These are phyloP conservation scores for Vidua chalybeata DNA, from an alignment of 2,113 vertebrate genomes.

Conservation along the genomic window DNA sequence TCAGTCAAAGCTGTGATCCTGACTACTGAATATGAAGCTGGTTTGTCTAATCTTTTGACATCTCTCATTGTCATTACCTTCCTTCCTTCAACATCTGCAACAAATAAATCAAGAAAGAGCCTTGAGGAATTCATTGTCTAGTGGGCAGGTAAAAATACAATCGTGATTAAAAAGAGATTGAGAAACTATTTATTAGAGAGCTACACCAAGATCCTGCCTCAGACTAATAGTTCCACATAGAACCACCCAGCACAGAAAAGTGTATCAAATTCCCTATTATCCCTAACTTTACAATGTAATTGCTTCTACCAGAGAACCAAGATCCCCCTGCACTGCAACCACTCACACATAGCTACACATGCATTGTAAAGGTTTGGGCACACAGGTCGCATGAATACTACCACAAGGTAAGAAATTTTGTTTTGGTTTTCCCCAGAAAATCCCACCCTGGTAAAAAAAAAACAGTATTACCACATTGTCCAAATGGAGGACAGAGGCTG, in stretches of 20 bases:
- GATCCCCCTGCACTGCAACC: background rate
- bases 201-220: background rate
- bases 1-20: background rate
- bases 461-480: background rate
- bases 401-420: background rate
- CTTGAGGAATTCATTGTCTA: background rate
- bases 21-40: background rate
- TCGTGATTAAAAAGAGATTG: background rate
- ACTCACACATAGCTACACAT: accelerated
- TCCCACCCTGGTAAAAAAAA: background rate
- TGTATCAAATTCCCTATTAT: background rate
- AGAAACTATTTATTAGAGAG: background rate
- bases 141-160: background rate
- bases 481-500: background rate
- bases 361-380: background rate
- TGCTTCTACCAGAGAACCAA: background rate
- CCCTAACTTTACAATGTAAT: background rate
- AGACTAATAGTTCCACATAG: background rate
- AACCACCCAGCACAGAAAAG: background rate
- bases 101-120: background rate
- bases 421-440: accelerated
- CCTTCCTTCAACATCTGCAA: background rate
- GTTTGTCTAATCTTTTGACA: background rate
- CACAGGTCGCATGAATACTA: background rate
- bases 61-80: background rate